Percentiles rank a stretch among this genome's conserved stretches.
Evolutionary conservation across 2,113 vertebrate species (phyloP).

Genomic region (Numida meleagris): DNA sequence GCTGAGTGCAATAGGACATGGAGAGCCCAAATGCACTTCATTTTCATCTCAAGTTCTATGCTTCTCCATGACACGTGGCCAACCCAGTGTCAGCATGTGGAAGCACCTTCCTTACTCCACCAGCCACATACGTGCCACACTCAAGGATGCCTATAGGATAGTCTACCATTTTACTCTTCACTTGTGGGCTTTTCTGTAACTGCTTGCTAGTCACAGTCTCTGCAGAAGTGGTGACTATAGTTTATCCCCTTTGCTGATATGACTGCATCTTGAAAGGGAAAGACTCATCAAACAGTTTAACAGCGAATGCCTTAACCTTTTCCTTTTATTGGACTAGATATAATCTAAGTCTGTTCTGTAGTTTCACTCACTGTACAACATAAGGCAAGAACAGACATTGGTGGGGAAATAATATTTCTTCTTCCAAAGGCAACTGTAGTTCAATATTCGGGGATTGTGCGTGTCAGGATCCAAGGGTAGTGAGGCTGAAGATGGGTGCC

Average conservation of each 20-base stretch:
- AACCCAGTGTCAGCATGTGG: neutral
- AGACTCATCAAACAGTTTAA: neutral
- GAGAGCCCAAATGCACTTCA: neutral
- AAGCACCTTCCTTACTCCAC: neutral
- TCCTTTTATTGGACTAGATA: neutral
- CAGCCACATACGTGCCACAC: neutral
- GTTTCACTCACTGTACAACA: neutral
- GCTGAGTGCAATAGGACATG: neutral
- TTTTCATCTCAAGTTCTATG: neutral
- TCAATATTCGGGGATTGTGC: neutral
- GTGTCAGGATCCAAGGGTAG: neutral
- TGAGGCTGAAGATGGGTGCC: neutral
- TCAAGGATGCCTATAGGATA: neutral
- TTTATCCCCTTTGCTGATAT: neutral
- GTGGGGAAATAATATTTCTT: neutral
- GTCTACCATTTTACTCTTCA: fast-evolving
- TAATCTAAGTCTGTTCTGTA: neutral
- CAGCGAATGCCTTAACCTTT: neutral
- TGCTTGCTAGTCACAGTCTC: neutral
- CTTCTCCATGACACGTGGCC: neutral
- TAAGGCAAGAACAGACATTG: neutral
- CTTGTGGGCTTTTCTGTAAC: neutral
- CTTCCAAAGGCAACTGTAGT: neutral
- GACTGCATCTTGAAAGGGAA: neutral
- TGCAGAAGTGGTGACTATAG: neutral